These are phyloP conservation scores for Aphaenogaster ashmeadi DNA, from an alignment of 1,140 invertebrate species.

Conservation along the genomic window DNA sequence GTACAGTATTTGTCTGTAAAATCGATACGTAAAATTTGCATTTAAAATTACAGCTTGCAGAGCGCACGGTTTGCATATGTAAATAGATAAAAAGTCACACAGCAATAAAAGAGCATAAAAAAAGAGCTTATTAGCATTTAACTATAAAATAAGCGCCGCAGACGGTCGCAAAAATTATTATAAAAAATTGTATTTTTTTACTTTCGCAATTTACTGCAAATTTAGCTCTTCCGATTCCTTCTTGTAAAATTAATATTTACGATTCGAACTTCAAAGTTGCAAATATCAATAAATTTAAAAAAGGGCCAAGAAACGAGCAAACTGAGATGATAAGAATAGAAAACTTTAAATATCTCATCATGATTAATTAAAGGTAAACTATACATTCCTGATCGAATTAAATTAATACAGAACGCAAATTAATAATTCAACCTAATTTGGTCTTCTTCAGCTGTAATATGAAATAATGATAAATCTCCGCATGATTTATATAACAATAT, in stretches of 20 bases:
- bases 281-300: too few relatives aligned
- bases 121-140: slow-evolving; percentile 26
- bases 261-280: background rate
- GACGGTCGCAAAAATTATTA: background rate
- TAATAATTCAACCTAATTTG: too few relatives aligned
- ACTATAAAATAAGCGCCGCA: slow-evolving; percentile 3
- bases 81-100: slow-evolving; percentile 8
- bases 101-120: background rate
- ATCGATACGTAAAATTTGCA: slow-evolving; percentile 29
- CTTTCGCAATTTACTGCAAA: background rate
- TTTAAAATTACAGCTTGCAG: slow-evolving; percentile 17
- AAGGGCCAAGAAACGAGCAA: too few relatives aligned
- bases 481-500: too few relatives aligned
- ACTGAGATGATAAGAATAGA: too few relatives aligned
- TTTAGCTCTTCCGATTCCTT: background rate
- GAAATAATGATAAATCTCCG: too few relatives aligned
- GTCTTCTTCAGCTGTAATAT: too few relatives aligned
- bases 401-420: too few relatives aligned
- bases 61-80: background rate
- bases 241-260: background rate
- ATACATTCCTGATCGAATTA: too few relatives aligned
- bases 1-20: slow-evolving; percentile 18
- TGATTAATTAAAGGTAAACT: too few relatives aligned
- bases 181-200: background rate
- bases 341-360: too few relatives aligned